Base-by-base conservation (phyloP, 23 tunicate species). In the Ciona savignyi region DNA sequence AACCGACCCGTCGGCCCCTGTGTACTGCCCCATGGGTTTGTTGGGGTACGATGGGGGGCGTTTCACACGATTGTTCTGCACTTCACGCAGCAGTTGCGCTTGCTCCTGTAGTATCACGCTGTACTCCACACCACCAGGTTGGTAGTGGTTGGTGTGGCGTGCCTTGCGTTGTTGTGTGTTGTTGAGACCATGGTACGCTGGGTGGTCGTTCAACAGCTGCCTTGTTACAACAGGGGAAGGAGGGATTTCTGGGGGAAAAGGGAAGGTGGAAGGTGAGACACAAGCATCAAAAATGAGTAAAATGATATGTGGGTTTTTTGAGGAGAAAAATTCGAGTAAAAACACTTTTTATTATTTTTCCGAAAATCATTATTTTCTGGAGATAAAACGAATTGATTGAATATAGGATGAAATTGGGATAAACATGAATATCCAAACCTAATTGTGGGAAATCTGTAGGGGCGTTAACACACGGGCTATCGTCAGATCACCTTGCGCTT, bases 101-200 rank as follows among this genome's bases (percentile, higher is more conserved):
- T 34, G 73, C 73, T 69, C 73, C 51, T 69, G 73, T 3, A 35
- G 42, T 3, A 69, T 69, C 25, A 69, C 73, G 73, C 73, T 69
- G 73, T 69, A 69, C 73, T 69, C 73, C 15, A 42, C 15, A 35
- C 34, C 33, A 51, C 51, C 33, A 31, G 51, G 73, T 34, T 30
- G 34, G 28, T 23, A 51, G 42, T 69, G 49, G 6, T 66, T 29
- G 6, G 25, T 29, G 27, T 25, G 70, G 51, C 29, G 25, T 4
- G 33, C 51, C 28, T 69, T 34, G 27, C 27, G 70, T 1, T 4
- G 70, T 20, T 31, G 73, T 22, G 42, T 34, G 42, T 23, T 69
- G 73, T 72, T 72, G 49, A 81, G 30, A 0, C 78, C 78, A 22
- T 75, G 87, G 71, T 76, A 75, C 24, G 87, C 74, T n/a, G 68